Evolutionary conservation across 2,113 vertebrate genomes (phyloP), one percentile per base, ranked within the genome.

Genomic region (Elaphurus davidianus): DNA sequence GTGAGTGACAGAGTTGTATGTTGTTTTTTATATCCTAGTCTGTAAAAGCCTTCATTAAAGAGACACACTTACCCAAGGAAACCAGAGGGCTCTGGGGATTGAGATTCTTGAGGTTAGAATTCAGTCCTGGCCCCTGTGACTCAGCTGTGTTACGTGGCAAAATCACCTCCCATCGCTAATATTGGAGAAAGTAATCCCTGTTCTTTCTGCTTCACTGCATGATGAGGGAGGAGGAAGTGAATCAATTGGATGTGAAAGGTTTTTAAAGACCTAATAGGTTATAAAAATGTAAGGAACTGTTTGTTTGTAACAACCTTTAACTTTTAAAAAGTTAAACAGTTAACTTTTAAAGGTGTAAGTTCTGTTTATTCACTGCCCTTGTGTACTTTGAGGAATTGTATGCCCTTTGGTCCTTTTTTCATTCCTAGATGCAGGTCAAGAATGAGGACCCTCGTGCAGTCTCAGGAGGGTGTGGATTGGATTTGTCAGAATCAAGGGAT

Each of bases 281-380:
- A 57, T 95, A 57, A 55, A 94, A n/a, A 62, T 50, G 40, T 8
- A 74, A 85, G 76, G 13, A 84, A n/a, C 10, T 90, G 27, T 81
- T 79, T 93, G 76, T n/a, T 79, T 93, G 76, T n/a, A 76, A 83
- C 10, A 43, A 62, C 19, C 92, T 95, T 92, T 40, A 74, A 13
- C 67, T 74, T 71, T 40, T 74, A 23, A 74, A 40, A 71, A 40
- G 67, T 74, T 40, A 40, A 71, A 71, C n/a, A 84, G 33, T 87
- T 79, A 94, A n/a, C 79, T 85, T 96, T 90, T 62, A 91, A 82
- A 86, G 52, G 47, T 36, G 33, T 60, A 27, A 13, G 12, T 87
- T 64, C 14, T 33, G 9, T 91, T 85, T 96, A 62, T 84, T 50
- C 78, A 30, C 13, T 67, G 10, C n/a, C 30, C 87, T 81, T 11